phyloP scores from a whole-genome alignment of 2,888 invertebrate species.

The Acronicta leporina region DNA sequence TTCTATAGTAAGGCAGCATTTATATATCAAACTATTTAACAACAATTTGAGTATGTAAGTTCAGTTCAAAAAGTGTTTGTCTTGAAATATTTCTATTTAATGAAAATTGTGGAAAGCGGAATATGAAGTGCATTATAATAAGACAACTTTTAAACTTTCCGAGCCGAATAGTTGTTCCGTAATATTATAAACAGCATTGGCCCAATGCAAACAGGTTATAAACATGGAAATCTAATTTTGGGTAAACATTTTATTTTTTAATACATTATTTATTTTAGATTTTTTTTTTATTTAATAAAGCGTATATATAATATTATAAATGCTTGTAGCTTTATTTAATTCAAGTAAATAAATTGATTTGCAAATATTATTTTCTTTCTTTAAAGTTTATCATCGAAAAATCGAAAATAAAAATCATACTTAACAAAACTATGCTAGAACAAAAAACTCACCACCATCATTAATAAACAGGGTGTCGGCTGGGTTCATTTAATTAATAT shows the following conservation, averaged over 20 bases:
- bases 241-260: slow-evolving; percentile 22
- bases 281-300: slow-evolving; percentile 34
- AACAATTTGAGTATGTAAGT: not conserved
- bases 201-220: slow-evolving; percentile 10
- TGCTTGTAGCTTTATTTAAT: slow-evolving; percentile 15
- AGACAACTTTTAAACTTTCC: slow-evolving; percentile 7
- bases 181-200: slow-evolving; percentile 7
- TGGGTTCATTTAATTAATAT: too few species aligned
- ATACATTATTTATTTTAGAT: slow-evolving; percentile 28
- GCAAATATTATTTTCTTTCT: slow-evolving; percentile 1
- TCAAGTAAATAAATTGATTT: slow-evolving; percentile 2
- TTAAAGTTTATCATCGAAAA: not conserved
- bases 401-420: not conserved
- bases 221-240: slow-evolving; percentile 39
- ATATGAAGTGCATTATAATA: not conserved
- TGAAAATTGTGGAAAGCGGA: not conserved
- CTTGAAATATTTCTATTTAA: not conserved
- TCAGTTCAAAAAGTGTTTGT: slow-evolving; percentile 17
- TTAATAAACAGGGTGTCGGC: too few species aligned
- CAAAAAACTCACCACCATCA: slow-evolving; percentile 1
- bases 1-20: slow-evolving; percentile 39
- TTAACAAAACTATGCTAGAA: not conserved
- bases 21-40: slow-evolving; percentile 8
- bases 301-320: slow-evolving; percentile 18
- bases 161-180: slow-evolving; percentile 11